Conservation (phyloP, 2,888 invertebrate species). For the Oscheius sp. region DNA sequence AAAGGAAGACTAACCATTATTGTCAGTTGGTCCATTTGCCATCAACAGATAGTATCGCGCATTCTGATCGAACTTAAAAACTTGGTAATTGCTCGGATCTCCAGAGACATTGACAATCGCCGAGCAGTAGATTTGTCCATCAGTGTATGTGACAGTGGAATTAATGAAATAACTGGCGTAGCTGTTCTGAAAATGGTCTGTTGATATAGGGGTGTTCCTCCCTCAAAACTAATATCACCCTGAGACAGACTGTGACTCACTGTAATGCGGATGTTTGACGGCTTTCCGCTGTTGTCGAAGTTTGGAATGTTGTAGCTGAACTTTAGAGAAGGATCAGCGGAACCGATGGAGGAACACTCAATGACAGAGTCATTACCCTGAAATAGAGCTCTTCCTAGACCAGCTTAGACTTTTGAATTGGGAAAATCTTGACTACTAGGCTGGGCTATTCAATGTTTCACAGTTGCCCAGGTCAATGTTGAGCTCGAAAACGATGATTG, state of each 20-base stretch:
- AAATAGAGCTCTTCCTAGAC: neutral
- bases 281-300: neutral
- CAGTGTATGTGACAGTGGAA: neutral
- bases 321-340: constrained; percentile 43
- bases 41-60: constrained; percentile 13
- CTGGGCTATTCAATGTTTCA: too few species aligned
- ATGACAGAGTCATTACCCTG: constrained; percentile 45
- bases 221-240: neutral
- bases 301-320: constrained; percentile 43
- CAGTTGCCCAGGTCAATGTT: too few species aligned
- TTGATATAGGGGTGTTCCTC: neutral
- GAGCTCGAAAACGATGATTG: too few species aligned
- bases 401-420: neutral
- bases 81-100: constrained; percentile 3
- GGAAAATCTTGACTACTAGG: neutral
- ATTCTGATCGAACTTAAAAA: constrained; percentile 19
- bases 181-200: neutral
- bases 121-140: constrained; percentile 26
- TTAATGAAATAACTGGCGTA: constrained; percentile 2
- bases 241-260: neutral
- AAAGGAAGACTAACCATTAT: constrained; percentile 1
- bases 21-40: constrained; percentile 29
- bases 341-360: constrained; percentile 50
- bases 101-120: constrained; percentile 21
- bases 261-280: constrained; percentile 41